Base-by-base conservation (phyloP, 2,797 vertebrate species). In the Oophaga sylvatica region DNA sequence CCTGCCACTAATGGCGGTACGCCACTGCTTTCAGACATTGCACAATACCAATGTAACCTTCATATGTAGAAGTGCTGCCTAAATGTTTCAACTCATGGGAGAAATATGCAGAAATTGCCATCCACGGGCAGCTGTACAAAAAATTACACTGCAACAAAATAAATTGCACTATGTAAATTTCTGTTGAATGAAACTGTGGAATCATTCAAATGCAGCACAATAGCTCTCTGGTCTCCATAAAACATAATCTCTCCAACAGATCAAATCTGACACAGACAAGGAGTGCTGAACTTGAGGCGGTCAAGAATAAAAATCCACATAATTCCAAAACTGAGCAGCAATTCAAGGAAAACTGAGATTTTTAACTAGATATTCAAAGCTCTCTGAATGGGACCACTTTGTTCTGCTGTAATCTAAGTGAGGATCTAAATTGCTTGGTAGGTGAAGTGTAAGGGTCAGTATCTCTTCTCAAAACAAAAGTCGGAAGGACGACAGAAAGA, bases 191-290 rank as follows among this genome's bases (percentile, higher is more conserved):
- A 53, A 68, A 81, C 7, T 20, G 48, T n/a, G 11, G 63, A 67
- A 81, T 81, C 45, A 81, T 83, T 71, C 29, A 59, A 22, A 83
- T 83, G 63, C 65, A 35, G 65, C 45, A 35, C 35, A 53, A 29
- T 13, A 83, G 19, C 26, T 73, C 70, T 22, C 56, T 53, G 68
- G 56, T 73, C 82, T 75, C 82, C 82, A 84, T 84, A 75, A 84
- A 84, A 75, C 70, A 84, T 71, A 75, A 84, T 84, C 68, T 84
- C 82, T 84, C 70, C 35, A 60, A 59, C 56, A 84, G 82, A 84
- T 84, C 31, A 84, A 59, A 84, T 71, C 82, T 84, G 82, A 84
- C 82, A 84, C 67, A 73, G 56, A 22, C 45, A 62, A 75, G 53
- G 53, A 35, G 56, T 9, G n/a, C 67, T n/a, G 56, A 75, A 60